Conservation (phyloP, 2,888 invertebrate genomes). For the Chirona hameri region DNA sequence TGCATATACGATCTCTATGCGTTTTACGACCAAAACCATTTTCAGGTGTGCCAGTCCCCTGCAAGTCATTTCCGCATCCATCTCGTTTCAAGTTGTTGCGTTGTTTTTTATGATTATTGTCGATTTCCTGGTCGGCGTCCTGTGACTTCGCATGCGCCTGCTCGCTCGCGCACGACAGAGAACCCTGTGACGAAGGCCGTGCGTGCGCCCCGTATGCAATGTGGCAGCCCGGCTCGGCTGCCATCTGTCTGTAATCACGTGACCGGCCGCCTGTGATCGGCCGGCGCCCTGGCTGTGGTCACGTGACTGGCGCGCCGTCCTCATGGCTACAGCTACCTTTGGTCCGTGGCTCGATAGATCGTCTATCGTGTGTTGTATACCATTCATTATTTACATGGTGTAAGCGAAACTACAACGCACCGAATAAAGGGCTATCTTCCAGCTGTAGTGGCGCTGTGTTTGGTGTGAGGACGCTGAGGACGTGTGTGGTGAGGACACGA, state of each 20-base stretch:
- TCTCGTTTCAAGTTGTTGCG: conserved; percentile 23
- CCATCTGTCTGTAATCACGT: not conserved
- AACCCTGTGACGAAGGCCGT: too few species aligned
- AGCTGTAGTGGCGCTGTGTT: not conserved
- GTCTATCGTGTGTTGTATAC: conserved; percentile 24
- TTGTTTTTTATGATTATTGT: conserved; percentile 24
- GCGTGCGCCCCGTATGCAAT: too few species aligned
- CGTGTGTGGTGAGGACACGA: too few species aligned
- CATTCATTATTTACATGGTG: conserved; percentile 28
- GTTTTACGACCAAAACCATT: conserved; percentile 11
- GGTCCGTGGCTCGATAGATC: not conserved
- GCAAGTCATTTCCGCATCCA: conserved; percentile 3
- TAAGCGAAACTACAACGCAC: conserved; percentile 22
- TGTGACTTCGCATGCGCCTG: not conserved
- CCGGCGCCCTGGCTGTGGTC: not conserved
- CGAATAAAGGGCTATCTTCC: conserved; percentile 26
- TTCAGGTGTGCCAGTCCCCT: not conserved
- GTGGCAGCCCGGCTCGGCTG: not conserved
- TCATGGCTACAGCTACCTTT: not conserved
- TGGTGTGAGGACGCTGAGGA: too few species aligned
- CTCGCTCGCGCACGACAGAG: too few species aligned
- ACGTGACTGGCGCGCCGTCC: not conserved
- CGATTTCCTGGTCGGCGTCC: not conserved
- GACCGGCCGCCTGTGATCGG: not conserved
- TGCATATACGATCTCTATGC: not conserved